Evolutionary conservation across 1,140 invertebrate species (phyloP), one percentile per base, ranked within the genome.

Genomic region (Rhizoglyphus robini): DNA sequence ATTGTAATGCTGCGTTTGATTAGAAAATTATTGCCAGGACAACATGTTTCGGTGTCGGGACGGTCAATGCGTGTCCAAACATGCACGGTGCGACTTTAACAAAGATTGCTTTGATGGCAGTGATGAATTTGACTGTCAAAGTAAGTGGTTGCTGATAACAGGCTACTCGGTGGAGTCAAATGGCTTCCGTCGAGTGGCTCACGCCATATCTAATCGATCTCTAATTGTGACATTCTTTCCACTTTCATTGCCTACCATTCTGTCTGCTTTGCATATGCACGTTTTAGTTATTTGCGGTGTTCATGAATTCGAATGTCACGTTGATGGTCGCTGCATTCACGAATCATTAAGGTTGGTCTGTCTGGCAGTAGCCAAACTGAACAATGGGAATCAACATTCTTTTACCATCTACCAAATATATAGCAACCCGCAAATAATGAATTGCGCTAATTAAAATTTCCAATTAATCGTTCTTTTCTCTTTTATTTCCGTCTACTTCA

Each of bases 51-150:
- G 67, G 15, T 69, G 69, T 54, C 25, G 66, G 29, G 77, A 76
- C 68, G 71, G 71, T 25, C 65, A 60, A 23, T 99, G 95, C 74
- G 92, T 98, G 67, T 88, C 89, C 0, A 79, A 87, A 63, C 91
- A 89, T 67, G 97, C 96, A 74, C 90, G 60, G n/a, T 79, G 76
- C 71, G 82, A 84, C 72, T 79, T 79, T 36, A 70, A 64, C 2
- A 25, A 27, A 1, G 78, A 84, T 71, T 75, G 74, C 61, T 65
- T 48, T n/a, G 74, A 75, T 68, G 58, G 67, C 20, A 65, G 69
- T 4, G 74, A 74, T 68, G 73, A 74, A 51, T 13, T 30, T 13
- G 65, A 69, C 25, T 70, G 70, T 60, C 66, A 71, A 72, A 66
- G 68, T 69, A 70, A 67, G 68, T 67, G 3, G 2, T 2, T 8